Evolutionary conservation across 2,113 vertebrate species (phyloP).

Genomic region (Bujurquina vittata): DNA sequence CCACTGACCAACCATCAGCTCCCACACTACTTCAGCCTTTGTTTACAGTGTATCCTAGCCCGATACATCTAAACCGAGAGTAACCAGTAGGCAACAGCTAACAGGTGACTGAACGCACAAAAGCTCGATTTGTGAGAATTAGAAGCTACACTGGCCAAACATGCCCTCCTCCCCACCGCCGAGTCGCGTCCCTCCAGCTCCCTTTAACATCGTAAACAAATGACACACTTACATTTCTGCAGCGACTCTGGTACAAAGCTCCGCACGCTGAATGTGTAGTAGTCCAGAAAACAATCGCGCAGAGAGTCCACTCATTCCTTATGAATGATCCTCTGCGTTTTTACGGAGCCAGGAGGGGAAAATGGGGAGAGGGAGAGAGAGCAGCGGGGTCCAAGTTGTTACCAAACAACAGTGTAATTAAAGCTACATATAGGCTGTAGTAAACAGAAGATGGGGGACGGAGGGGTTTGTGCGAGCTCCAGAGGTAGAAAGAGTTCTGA

Average conservation of each 20-base stretch:
- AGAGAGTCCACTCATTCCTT: slow-evolving; percentile 76
- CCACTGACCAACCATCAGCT: slow-evolving; percentile 44
- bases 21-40: slow-evolving; percentile 63
- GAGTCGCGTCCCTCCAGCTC: slow-evolving; percentile 27
- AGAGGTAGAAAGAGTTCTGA: slow-evolving; percentile 83
- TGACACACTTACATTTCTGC: slow-evolving; percentile 76
- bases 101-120: slow-evolving; percentile 68
- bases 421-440: slow-evolving; percentile 79
- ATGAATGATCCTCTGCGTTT: slow-evolving; percentile 72
- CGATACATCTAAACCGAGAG: slow-evolving; percentile 21
- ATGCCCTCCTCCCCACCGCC: slow-evolving; percentile 23
- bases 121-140: slow-evolving; percentile 35
- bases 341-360: slow-evolving; percentile 63
- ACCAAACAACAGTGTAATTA: slow-evolving; percentile 78
- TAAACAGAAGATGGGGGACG: slow-evolving; percentile 76
- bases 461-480: slow-evolving; percentile 80
- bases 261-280: slow-evolving; percentile 69
- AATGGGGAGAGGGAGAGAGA: slow-evolving; percentile 66
- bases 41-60: slow-evolving; percentile 67
- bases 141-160: slow-evolving; percentile 30
- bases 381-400: slow-evolving; percentile 78
- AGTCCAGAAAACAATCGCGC: slow-evolving; percentile 74
- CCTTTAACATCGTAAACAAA: slow-evolving; percentile 66
- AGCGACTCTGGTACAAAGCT: slow-evolving; percentile 75
- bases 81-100: slow-evolving; percentile 35